Evolutionary conservation across 1,140 invertebrate species (phyloP).

Genomic region (Catajapyx aquilonaris): DNA sequence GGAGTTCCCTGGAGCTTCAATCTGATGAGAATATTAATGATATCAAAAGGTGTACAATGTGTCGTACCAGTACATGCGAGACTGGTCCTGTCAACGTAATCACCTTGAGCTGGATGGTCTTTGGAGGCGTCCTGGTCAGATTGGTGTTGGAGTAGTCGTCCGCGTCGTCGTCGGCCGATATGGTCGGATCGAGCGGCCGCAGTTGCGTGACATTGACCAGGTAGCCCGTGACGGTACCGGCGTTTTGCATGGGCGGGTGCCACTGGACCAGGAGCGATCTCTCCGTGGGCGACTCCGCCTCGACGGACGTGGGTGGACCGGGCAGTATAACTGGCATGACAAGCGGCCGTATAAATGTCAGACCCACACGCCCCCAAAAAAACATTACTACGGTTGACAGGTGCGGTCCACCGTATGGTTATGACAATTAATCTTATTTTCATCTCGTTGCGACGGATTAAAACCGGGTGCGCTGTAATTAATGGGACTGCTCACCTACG

Average conservation of each 20-base stretch:
- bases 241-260: slow-evolving; percentile 34
- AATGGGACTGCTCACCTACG: slow-evolving; percentile 41
- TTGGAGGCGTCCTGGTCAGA: too few species aligned
- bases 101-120: slow-evolving; percentile 1
- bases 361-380: too few species aligned
- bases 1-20: slow-evolving; percentile 29
- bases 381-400: too few species aligned
- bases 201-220: too few species aligned
- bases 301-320: slow-evolving; percentile 40
- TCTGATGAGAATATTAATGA: slow-evolving; percentile 18
- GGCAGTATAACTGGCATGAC: slow-evolving; percentile 40
- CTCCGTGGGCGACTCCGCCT: slow-evolving; percentile 43
- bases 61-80: too few species aligned
- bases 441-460: too few species aligned
- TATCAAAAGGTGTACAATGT: too few species aligned
- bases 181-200: slow-evolving; percentile 8
- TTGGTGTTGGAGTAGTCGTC: slow-evolving; percentile 7
- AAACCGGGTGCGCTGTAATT: too few species aligned
- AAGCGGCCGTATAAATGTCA: too few species aligned
- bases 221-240: slow-evolving; percentile 40
- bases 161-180: slow-evolving; percentile 38
- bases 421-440: too few species aligned
- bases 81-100: too few species aligned
- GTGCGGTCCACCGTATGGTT: too few species aligned
- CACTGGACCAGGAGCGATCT: slow-evolving; percentile 44